phyloP scores from a whole-genome alignment of 2,888 invertebrate genomes.

The Entomobrya proxima region DNA sequence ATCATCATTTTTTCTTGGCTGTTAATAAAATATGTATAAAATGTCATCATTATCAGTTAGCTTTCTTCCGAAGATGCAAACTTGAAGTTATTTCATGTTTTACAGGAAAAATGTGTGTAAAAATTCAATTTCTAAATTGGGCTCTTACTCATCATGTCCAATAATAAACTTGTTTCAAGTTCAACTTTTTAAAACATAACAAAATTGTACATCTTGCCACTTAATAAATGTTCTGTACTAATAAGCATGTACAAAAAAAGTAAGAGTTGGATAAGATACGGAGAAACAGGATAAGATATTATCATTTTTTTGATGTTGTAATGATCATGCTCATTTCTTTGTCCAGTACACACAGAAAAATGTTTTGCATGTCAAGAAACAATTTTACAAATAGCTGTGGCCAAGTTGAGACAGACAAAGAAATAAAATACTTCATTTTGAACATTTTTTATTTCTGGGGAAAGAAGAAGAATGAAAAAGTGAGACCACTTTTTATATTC shows the following conservation, averaged over 20 bases:
- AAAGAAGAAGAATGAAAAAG: slow-evolving; percentile 38
- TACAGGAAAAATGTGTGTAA: not conserved
- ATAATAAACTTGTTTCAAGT: slow-evolving; percentile 34
- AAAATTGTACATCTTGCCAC: slow-evolving; percentile 9
- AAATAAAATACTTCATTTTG: slow-evolving; percentile 7
- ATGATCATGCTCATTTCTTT: not conserved
- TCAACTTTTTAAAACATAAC: slow-evolving; percentile 1
- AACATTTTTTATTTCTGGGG: not conserved
- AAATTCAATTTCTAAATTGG: not conserved
- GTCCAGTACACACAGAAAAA: not conserved
- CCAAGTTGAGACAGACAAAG: not conserved
- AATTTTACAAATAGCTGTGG: slow-evolving; percentile 21
- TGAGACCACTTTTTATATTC: slow-evolving; percentile 42
- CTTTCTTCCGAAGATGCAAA: not conserved
- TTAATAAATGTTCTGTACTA: too few species aligned
- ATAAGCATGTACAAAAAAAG: too few species aligned
- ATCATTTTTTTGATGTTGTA: too few species aligned
- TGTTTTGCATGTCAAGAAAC: slow-evolving; percentile 50
- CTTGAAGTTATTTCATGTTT: too few species aligned
- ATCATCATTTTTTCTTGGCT: not conserved
- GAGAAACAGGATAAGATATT: too few species aligned
- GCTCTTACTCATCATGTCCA: not conserved
- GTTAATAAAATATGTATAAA: not conserved
- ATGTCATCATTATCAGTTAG: not conserved
- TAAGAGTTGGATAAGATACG: too few species aligned